phyloP scores from a whole-genome alignment of 2,113 vertebrate genomes.

The Silurus meridionalis region DNA sequence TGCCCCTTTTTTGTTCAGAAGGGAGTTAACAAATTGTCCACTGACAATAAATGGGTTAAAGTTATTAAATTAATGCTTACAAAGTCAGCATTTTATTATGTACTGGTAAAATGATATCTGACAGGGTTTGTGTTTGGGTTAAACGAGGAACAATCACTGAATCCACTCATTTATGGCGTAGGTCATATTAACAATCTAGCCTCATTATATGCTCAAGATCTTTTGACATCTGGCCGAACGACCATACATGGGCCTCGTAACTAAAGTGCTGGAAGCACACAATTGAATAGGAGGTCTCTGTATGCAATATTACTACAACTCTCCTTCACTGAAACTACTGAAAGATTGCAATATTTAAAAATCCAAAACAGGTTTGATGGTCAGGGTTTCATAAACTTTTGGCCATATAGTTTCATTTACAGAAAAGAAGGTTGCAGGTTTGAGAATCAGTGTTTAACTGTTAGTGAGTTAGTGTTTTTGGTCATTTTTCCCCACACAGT shows the following conservation, averaged over 20 bases:
- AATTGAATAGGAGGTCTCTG: not conserved
- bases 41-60: not conserved
- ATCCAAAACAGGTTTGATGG: not conserved
- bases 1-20: not conserved
- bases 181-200: not conserved
- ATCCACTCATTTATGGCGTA: not conserved
- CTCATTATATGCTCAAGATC: not conserved
- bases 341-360: no score
- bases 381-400: not conserved
- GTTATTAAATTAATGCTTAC: not conserved
- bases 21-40: not conserved
- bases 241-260: not conserved
- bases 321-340: not conserved
- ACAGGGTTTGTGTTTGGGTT: no score
- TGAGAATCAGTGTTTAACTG: not conserved
- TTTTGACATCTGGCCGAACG: not conserved
- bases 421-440: not conserved
- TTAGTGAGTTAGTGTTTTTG: not conserved
- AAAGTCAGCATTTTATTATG: not conserved
- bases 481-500: constrained; percentile 18
- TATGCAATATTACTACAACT: not conserved
- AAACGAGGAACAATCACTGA: not conserved
- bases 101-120: not conserved
- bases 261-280: not conserved
- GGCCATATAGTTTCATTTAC: not conserved